Conservation (phyloP, 2,113 vertebrate species). For the Eurystomus gularis region DNA sequence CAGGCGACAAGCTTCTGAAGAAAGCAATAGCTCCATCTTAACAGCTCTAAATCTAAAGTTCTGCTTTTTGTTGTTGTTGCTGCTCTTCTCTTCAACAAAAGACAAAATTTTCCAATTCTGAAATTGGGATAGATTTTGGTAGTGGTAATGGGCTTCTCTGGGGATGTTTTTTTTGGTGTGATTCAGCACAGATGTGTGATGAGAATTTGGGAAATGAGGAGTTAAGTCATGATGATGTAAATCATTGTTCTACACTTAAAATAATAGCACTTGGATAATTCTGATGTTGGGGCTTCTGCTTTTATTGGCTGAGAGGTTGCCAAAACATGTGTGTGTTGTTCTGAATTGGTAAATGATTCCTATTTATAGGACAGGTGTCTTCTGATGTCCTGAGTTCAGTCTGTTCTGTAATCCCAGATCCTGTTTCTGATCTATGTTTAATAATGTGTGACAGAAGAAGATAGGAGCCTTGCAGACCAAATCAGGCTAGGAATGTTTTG, state of each 20-base stretch:
- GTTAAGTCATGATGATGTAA: slow-evolving; percentile 42
- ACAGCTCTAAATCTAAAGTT: neutral
- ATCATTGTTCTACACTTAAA: slow-evolving; percentile 13
- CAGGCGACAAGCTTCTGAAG: neutral
- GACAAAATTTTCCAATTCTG: neutral
- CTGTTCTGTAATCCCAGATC: slow-evolving; percentile 60
- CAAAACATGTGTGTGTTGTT: slow-evolving; percentile 61
- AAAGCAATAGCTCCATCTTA: neutral
- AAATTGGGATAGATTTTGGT: neutral
- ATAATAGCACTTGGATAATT: slow-evolving; percentile 37
- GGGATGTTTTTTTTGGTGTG: neutral
- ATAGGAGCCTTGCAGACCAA: slow-evolving; percentile 50
- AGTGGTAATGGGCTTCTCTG: neutral
- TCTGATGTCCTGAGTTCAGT: slow-evolving; percentile 46
- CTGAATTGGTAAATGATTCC: slow-evolving; percentile 58
- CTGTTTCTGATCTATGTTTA: slow-evolving; percentile 67
- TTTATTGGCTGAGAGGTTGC: slow-evolving; percentile 63
- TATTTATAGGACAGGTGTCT: slow-evolving; percentile 70
- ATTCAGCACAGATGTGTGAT: neutral
- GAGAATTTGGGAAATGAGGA: slow-evolving; percentile 28
- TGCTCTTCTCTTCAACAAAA: accelerated
- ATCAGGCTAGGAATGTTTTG: slow-evolving; percentile 29
- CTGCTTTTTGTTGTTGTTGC: neutral
- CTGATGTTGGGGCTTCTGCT: slow-evolving; percentile 42
- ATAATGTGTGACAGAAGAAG: slow-evolving; percentile 66